Evolutionary conservation across 2,888 invertebrate species (phyloP), one percentile per base, ranked within the genome.

Genomic region (Meliscaeva auricollis): DNA sequence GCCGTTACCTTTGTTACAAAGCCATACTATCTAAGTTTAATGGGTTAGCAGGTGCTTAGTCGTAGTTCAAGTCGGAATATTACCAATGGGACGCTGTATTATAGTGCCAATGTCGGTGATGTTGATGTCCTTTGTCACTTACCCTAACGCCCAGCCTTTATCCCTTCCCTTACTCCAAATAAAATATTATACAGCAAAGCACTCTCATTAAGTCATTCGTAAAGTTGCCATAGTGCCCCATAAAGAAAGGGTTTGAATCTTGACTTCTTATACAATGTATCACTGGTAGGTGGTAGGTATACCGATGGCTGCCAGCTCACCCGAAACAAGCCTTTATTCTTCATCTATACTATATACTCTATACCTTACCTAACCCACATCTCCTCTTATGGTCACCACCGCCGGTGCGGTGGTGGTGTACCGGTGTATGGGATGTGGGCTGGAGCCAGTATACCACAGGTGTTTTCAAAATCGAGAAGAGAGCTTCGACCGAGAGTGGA

Each of bases 141-240:
- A 66, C 35, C 50, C 52, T 46, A 30, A 41, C 54, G 11, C 52
- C 26, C 26, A 56, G 15, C 9, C 46, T 17, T 8, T 13, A 7
- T n/a, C n/a, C n/a, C 26, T 32, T 41, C 52, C 22, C 68, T 9
- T 32, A 20, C 41, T 15, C 38, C 32, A 15, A 4, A 9, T 20
- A 50, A 44, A 62, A 44, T 58, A 62, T 60, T 76, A 56, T 77
- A 76, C 73, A 64, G 64, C 72, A 38, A 26, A 48, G 80, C 85
- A 80, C 85, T 80, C 76, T 80, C 85, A 81, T 80, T 85, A 85
- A 85, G 80, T 85, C 85, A 85, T 85, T 77, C 73, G 72, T 17
- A 81, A 85, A 85, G 85, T 85, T 73, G 72, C 68, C 73, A 77
- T 58, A 84, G 79, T 84, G 80, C 44, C 68, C 70, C 69, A 77